A percentile compares a stretch with the other conserved stretches of the same genome.
Evolutionary conservation across 35 echinoderm and acorn worm species (phyloP).

Genomic region (Stichopus chloronotus): DNA sequence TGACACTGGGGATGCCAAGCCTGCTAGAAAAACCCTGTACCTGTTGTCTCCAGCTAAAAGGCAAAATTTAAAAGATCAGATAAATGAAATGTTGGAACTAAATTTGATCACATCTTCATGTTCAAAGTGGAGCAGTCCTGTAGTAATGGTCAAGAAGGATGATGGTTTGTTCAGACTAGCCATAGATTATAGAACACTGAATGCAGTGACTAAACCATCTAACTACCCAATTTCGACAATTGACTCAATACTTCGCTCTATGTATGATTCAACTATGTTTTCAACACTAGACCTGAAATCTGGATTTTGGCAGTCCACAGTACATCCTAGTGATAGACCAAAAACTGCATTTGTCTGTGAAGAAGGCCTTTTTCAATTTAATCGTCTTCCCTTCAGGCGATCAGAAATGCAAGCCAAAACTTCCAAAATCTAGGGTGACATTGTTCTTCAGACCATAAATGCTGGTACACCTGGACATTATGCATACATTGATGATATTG

Average conservation of each 20-base stretch:
- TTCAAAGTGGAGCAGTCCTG: slow-evolving; percentile 30
- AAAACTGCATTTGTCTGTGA: slow-evolving; percentile 50
- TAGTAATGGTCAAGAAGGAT: slow-evolving; percentile 25
- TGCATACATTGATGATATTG: slow-evolving; percentile 45
- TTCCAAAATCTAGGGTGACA: slow-evolving; percentile 10
- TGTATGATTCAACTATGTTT: neutral
- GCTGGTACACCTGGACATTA: neutral
- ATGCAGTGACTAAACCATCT: slow-evolving; percentile 20
- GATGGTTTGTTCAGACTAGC: slow-evolving; percentile 21
- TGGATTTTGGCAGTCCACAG: slow-evolving; percentile 25
- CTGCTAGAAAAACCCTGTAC: neutral
- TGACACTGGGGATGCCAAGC: slow-evolving; percentile 35
- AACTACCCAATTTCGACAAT: slow-evolving; percentile 10
- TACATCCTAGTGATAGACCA: neutral
- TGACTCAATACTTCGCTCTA: slow-evolving; percentile 18
- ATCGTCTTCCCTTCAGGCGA: neutral
- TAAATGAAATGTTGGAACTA: slow-evolving; percentile 32
- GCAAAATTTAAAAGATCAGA: slow-evolving; percentile 25
- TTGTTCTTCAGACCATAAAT: neutral
- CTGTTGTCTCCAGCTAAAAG: neutral
- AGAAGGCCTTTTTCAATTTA: neutral
- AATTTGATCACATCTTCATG: neutral
- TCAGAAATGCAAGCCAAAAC: slow-evolving; percentile 31
- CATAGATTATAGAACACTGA: slow-evolving; percentile 13
- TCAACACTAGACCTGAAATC: slow-evolving; percentile 38